phyloP scores from a whole-genome alignment of 2,888 invertebrate genomes.

The Sacculina carcini region DNA sequence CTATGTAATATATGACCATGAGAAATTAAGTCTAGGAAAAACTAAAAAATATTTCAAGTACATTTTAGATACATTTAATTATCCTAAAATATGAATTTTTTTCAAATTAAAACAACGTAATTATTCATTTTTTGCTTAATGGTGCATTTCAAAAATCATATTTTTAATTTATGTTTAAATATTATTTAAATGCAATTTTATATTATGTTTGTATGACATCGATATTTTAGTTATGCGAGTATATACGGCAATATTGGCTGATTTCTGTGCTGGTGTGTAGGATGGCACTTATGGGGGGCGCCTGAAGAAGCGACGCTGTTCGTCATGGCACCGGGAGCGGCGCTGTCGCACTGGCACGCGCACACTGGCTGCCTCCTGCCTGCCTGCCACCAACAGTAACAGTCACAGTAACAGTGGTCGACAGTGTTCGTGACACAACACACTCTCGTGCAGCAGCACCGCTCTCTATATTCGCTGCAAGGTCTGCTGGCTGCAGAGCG shows the following conservation, averaged over 20 bases:
- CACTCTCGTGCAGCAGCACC: conserved; percentile 6
- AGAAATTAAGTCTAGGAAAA: no score
- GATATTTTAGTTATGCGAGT: not conserved
- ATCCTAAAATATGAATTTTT: no score
- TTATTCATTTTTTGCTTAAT: no score
- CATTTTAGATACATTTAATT: no score
- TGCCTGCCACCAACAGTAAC: not conserved
- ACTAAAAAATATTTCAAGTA: no score
- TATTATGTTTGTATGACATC: not conserved
- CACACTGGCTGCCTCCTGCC: conserved; percentile 1
- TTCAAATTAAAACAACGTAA: no score
- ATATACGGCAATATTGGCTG: not conserved
- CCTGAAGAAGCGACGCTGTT: conserved; percentile 12
- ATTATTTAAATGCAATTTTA: not conserved
- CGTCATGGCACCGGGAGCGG: conserved; percentile 13
- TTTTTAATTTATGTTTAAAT: not conserved
- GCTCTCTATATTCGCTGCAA: conserved; percentile 5
- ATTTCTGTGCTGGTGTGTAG: conserved; percentile 5
- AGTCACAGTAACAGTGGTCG: not conserved
- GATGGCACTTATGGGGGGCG: conserved; percentile 14
- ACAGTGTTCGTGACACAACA: conserved; percentile 3
- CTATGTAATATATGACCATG: no score
- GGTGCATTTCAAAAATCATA: no score
- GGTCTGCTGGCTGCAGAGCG: no score
- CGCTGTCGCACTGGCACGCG: conserved; percentile 8